Evolutionary conservation across 2,797 vertebrate species (phyloP), one percentile per base, ranked within the genome.

Genomic region (Lepidocolaptes lacrymiger): DNA sequence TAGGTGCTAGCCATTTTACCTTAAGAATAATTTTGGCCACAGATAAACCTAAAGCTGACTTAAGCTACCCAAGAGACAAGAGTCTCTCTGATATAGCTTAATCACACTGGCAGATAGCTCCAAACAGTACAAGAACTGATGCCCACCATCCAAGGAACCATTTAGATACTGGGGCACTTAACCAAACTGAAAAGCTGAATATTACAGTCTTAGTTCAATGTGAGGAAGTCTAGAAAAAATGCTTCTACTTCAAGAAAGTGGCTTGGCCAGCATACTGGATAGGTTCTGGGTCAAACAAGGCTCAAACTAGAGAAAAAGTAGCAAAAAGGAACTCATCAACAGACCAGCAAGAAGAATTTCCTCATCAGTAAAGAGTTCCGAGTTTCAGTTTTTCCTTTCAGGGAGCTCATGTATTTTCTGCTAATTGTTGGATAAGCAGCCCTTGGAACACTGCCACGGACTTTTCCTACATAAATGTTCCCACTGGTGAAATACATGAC

Each of bases 351-450:
- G 23, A 83, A 80, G 18, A 73, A 85, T 55, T 49, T 82, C 51
- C 61, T 85, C 16, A 36, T 28, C 34, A 37, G 34, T n/a, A 58
- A 37, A 54, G 24, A 72, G 23, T 62, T 67, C 30, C 0, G 5
- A 85, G 32, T 69, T 91, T 20, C 30, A 86, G 20, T 49, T 79
- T 46, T 85, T 80, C 71, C 78, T 67, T 36, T 87, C 24, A 88
- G 39, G 36, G 28, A 85, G 41, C 10, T 64, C 48, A 82, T 37
- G 34, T 43, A 79, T 79, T 92, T 89, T 66, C 76, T 58, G 43
- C 36, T 94, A 94, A 91, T 91, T 85, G 78, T 8, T 69, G 74
- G 63, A 89, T 55, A 92, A 85, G 32, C 32, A 82, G 55, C 12
- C 28, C 55, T 59, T 89, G 92, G 74, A 93, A 26, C n/a, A 92